Base-by-base conservation (phyloP, 2,113 vertebrate species). In the Poicephalus meyeri region DNA sequence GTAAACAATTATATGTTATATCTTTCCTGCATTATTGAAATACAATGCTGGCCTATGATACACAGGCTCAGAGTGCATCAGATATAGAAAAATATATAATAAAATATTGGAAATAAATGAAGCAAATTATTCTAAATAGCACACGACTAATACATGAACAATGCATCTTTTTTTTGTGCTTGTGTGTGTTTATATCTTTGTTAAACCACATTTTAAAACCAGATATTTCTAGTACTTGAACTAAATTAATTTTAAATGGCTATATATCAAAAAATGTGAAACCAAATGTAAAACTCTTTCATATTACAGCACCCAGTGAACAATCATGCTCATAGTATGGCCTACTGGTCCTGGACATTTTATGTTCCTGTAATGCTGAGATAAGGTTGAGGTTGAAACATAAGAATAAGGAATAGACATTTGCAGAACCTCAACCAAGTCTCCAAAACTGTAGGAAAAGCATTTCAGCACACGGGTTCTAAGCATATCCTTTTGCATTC, bases 371-470 rank as follows among this genome's bases (percentile, higher is more conserved):
- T 37, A 29, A 46, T 0, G 0, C 4, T 39, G 33, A 68, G 17
- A 81, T 7, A 60, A 49, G 42, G 55, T 72, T 28, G 35, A 31
- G 14, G 5, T 1, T 61, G n/a, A 86, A 46, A 47, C 19, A 31
- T 0, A 52, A 14, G 7, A 91, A n/a, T 33, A 61, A 46, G 42
- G 5, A 52, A n/a, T 0, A 49, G 21, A 63, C 41, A 61, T 7
- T 44, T 5, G 7, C 9, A 91, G 29, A 19, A 52, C 11, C 65
- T 69, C 73, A 37, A 0, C 2, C 50, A 71, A n/a, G 7, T 13
- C 49, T 68, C 33, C 46, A 66, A 60, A 92, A 78, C 6, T 1
- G 1, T 35, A 41, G 29, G 25, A 41, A 63, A 83, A 19, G 3
- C 19, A 53, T 70, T 88, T 86, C 53, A 86, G 37, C 37, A 66